A percentile compares a stretch with the other conserved stretches of the same genome.
These are phyloP conservation scores for Ptilodon capucinus DNA, from an alignment of 2,888 invertebrate genomes.

Conservation along the genomic window DNA sequence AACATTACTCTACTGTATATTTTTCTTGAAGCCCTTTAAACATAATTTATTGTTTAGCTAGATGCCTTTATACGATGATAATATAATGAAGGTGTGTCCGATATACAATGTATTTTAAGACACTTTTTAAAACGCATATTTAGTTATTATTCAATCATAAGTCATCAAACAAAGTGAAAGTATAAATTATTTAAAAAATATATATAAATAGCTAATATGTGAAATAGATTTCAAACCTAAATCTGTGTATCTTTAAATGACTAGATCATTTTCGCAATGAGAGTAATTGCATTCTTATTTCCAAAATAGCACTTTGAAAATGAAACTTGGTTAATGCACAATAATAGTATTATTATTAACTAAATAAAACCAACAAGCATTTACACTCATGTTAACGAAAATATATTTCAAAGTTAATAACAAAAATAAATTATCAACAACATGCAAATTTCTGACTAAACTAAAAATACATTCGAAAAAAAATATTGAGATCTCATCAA, in stretches of 20 bases:
- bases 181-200: background rate
- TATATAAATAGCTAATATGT: background rate
- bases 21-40: too few species aligned
- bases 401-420: conserved; percentile 7
- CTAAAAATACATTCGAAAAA: background rate
- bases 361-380: too few species aligned
- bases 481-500: conserved; percentile 4
- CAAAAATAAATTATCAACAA: conserved; percentile 8
- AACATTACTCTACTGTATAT: too few species aligned
- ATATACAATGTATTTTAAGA: background rate
- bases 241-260: too few species aligned
- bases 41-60: too few species aligned
- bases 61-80: too few species aligned
- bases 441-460: conserved; percentile 13
- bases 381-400: background rate
- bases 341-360: too few species aligned
- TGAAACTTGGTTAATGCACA: background rate
- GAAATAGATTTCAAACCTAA: background rate
- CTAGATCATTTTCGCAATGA: too few species aligned
- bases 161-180: background rate
- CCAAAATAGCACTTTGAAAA: too few species aligned
- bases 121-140: background rate
- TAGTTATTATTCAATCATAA: background rate
- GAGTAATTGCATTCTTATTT: too few species aligned
- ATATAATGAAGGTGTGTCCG: too few species aligned